Conservation (phyloP, 2,113 vertebrate genomes). For the Rhinoderma darwinii region DNA sequence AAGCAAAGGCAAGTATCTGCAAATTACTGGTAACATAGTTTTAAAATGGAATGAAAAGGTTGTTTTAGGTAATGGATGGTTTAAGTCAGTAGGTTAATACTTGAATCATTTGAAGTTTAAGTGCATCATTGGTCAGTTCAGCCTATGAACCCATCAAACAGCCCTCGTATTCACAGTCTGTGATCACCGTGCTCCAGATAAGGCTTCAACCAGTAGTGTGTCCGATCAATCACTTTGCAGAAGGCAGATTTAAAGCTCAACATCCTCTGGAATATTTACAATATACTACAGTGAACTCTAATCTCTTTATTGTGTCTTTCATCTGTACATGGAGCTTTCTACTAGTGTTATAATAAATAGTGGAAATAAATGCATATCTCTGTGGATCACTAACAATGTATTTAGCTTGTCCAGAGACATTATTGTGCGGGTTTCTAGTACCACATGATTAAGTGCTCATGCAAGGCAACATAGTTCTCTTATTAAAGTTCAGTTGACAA, state of each 20-base stretch:
- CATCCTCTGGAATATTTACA: background rate
- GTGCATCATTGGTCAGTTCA: background rate
- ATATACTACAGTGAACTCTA: constrained; percentile 36
- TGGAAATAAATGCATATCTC: background rate
- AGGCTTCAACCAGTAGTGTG: background rate
- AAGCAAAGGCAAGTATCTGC: background rate
- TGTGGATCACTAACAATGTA: background rate
- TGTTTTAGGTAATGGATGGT: background rate
- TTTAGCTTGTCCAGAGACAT: background rate
- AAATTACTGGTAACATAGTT: background rate
- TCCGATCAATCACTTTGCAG: background rate
- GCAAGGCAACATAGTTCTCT: background rate
- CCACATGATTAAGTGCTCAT: background rate
- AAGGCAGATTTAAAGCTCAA: background rate
- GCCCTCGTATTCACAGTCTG: background rate
- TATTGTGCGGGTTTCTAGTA: background rate
- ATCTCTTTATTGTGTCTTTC: constrained; percentile 20
- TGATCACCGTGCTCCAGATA: background rate
- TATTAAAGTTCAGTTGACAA: background rate
- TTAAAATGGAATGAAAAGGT: background rate
- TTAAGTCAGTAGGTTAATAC: background rate
- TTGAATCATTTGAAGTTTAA: background rate
- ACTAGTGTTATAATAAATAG: background rate
- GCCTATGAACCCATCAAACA: background rate
- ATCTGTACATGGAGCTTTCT: background rate